Conservation (phyloP, 2,888 invertebrate genomes). For the Aphidoletes aphidimyza region DNA sequence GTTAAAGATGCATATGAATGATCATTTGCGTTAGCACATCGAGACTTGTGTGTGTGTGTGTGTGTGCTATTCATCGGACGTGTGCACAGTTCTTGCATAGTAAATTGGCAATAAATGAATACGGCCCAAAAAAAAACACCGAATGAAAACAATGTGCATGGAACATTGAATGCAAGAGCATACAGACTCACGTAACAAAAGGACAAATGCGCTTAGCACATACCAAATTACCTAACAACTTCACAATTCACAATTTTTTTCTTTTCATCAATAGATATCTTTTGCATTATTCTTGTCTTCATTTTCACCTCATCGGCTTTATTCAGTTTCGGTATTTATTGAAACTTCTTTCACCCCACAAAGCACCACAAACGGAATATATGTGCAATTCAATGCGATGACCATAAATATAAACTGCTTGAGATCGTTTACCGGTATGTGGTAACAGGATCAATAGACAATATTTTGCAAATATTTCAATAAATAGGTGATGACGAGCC, state of each 20-base stretch:
- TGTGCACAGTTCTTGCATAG: not conserved
- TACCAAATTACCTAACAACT: not conserved
- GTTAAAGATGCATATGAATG: not conserved
- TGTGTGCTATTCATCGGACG: not conserved
- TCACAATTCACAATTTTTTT: too few relatives aligned
- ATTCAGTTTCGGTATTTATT: too few relatives aligned
- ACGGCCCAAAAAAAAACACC: not conserved
- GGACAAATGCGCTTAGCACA: constrained; percentile 1
- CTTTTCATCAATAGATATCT: not conserved
- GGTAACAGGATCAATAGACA: constrained; percentile 25
- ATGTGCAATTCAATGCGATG: not conserved
- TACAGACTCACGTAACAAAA: not conserved
- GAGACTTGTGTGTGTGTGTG: too few relatives aligned
- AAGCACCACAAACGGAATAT: not conserved
- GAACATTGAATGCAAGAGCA: too few relatives aligned
- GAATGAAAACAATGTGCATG: not conserved
- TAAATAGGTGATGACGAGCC: constrained; percentile 18
- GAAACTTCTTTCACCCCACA: not conserved
- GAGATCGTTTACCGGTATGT: not conserved
- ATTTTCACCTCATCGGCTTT: not conserved
- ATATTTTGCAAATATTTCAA: constrained; percentile 48
- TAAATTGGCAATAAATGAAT: constrained; percentile 23
- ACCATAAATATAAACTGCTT: constrained; percentile 41
- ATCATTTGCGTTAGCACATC: not conserved
- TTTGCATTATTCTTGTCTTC: not conserved